A percentile compares a stretch with the other conserved stretches of the same genome.
phyloP scores from a whole-genome alignment of 2,888 invertebrate genomes.

The Idaea aversata region DNA sequence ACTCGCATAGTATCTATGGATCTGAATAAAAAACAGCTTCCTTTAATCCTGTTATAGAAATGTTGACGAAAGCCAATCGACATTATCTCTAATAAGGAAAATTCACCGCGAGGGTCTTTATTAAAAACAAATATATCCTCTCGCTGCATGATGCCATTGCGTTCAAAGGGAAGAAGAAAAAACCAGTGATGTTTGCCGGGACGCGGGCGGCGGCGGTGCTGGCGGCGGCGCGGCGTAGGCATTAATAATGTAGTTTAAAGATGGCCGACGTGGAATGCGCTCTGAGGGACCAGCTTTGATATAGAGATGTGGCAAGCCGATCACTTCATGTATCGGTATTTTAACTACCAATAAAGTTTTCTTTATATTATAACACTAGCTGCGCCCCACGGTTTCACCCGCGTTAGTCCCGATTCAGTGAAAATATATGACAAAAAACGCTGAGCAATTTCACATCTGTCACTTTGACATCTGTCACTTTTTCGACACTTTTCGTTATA shows the following conservation, averaged over 20 bases:
- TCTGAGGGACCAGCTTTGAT: conserved; percentile 48
- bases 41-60: conserved; percentile 1
- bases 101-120: conserved; percentile 54
- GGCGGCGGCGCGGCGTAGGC: conserved; percentile 48
- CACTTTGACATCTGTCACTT: no score
- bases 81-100: conserved; percentile 38
- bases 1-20: background rate
- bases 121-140: conserved; percentile 70
- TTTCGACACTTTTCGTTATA: no score
- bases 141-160: conserved; percentile 46
- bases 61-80: conserved; percentile 14
- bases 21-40: background rate
- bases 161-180: conserved; percentile 50
- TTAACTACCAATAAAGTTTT: conserved; percentile 1
- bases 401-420: no score
- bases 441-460: no score
- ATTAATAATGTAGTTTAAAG: conserved; percentile 78
- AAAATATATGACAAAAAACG: no score
- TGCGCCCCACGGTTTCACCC: no score
- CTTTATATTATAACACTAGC: background rate
- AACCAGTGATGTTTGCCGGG: conserved; percentile 56
- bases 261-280: conserved; percentile 69
- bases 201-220: conserved; percentile 18
- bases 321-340: conserved; percentile 12
- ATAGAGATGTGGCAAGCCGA: conserved; percentile 34